phyloP scores from a whole-genome alignment of 2,797 vertebrate genomes.

The Falco biarmicus region DNA sequence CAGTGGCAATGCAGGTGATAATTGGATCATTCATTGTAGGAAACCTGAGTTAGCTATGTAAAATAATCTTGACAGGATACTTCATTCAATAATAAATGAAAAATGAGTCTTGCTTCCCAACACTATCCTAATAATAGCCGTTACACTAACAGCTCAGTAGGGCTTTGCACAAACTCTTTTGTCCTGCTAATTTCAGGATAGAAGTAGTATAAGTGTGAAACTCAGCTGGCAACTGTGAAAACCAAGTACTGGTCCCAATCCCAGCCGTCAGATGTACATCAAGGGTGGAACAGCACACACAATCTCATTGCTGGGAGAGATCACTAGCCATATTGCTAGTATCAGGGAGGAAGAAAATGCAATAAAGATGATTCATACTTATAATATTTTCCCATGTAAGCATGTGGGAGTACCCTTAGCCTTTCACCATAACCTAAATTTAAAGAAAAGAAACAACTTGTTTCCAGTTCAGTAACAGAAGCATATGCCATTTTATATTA shows the following conservation, averaged over 20 bases:
- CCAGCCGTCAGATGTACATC: not conserved
- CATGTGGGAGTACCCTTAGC: conserved; percentile 23
- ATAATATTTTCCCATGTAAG: conserved; percentile 10
- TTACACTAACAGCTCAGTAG: not conserved
- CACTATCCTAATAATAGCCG: not conserved
- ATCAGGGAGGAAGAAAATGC: not conserved
- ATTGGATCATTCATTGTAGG: not conserved
- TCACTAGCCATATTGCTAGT: not conserved
- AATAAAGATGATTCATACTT: conserved; percentile 3
- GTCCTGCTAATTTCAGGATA: not conserved
- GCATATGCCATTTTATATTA: conserved; percentile 13
- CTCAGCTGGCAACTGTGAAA: not conserved
- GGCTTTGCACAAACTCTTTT: not conserved
- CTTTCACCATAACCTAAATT: conserved; percentile 45
- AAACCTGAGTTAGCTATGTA: not conserved
- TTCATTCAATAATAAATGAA: not conserved
- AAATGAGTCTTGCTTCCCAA: not conserved
- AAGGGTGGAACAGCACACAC: not conserved
- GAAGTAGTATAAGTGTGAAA: not conserved
- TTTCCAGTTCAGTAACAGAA: conserved; percentile 27
- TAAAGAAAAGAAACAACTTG: conserved; percentile 28
- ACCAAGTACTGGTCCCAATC: not conserved
- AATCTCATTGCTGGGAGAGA: not conserved
- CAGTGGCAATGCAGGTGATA: not conserved
- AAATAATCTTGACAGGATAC: not conserved